Base-by-base conservation (phyloP, 2,888 invertebrate genomes). In the Colostygia pectinataria region DNA sequence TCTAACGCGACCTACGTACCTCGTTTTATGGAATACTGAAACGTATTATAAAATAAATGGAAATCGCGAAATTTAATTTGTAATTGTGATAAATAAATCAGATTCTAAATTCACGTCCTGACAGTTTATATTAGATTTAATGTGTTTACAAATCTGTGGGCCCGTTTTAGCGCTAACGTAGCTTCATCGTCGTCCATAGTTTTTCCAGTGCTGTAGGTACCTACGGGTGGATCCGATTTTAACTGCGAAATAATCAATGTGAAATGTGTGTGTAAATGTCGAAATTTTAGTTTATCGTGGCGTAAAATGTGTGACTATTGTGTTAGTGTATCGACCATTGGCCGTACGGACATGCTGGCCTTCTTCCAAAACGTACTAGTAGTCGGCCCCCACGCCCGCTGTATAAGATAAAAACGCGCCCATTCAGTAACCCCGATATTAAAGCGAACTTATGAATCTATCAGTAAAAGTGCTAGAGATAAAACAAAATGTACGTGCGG, bases 21-120 rank as follows among this genome's bases (percentile, higher is more conserved):
- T 76, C 71, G 77, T 66, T 77, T 69, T 79, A 78, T 61, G 67
- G 76, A 74, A 71, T 72, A 75, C 72, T 82, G 80, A 83, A 84
- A 82, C 80, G 80, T 77, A 82, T 78, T 83, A 79, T 74, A 55
- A 18, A 82, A 83, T 80, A 18, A 82, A 83, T 80, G 78, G 74
- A 77, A 78, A 81, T 82, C 77, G 77, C 52, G 28, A 50, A 43
- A 48, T 74, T 72, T 59, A 68, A 61, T 62, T 58, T 53, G 46
- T 53, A 48, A 36, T 55, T 57, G 60, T 61, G 57, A 57, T 44
- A 61, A 57, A 57, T 44, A 61, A 40, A 44, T 47, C 31, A n/a
- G 25, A 39, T 51, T 41, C 9, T 32, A 54, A 55, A 38, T 40
- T 47, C 27, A 38, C 32, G 36, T 55, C 46, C 37, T 37, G 14